phyloP scores from a whole-genome alignment of 2,113 vertebrate species.

The Hipposideros armiger region DNA sequence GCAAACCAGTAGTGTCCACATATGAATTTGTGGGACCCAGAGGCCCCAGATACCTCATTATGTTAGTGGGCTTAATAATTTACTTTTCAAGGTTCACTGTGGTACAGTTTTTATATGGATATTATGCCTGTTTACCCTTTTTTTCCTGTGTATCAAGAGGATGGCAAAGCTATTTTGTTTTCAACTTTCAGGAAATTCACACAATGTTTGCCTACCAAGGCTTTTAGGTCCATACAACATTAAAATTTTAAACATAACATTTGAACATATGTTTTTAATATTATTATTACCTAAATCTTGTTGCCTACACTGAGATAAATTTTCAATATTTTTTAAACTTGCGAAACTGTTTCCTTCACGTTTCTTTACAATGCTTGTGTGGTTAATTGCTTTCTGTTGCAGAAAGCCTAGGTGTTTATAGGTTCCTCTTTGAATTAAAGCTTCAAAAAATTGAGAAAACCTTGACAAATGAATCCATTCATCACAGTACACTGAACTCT shows the following conservation, averaged over 20 bases:
- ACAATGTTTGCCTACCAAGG: not conserved
- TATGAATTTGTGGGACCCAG: not conserved
- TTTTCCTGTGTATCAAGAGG: not conserved
- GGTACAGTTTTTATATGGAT: not conserved
- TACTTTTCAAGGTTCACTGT: not conserved
- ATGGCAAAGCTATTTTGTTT: slow-evolving; percentile 3
- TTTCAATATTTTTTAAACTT: slow-evolving; percentile 12
- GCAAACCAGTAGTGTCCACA: not conserved
- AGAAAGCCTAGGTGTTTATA: not conserved
- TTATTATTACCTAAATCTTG: not conserved
- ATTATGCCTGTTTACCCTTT: not conserved
- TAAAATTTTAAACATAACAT: not conserved
- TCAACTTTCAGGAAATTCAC: not conserved
- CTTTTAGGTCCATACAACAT: not conserved
- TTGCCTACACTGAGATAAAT: not conserved
- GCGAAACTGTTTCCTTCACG: not conserved
- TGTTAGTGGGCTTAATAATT: not conserved
- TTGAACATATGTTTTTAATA: not conserved
- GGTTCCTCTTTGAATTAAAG: not conserved
- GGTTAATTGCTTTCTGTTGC: slow-evolving; percentile 20
- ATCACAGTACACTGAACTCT: not conserved
- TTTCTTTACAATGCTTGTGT: not conserved
- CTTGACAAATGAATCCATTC: not conserved
- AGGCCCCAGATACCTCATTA: not conserved
- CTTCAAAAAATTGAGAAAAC: not conserved